Percentiles rank a stretch among this genome's conserved stretches.
Evolutionary conservation across 2,113 vertebrate species (phyloP).

Genomic region (Aphyosemion australe): DNA sequence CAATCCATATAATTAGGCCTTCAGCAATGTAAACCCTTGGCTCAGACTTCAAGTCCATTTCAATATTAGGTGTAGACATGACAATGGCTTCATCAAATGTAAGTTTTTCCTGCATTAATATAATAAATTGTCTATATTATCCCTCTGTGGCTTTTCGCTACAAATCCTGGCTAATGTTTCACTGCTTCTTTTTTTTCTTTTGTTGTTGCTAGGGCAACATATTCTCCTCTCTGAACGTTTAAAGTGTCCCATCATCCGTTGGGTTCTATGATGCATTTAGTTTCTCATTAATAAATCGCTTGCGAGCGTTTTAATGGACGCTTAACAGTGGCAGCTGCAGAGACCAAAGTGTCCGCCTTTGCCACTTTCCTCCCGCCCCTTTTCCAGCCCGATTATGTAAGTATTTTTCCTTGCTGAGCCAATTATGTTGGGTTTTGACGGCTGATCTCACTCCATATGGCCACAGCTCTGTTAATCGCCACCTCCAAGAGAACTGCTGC

Average conservation of each 20-base stretch:
- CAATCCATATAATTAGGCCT: constrained; percentile 82
- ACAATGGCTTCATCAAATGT: constrained; percentile 73
- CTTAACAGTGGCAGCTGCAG: constrained; percentile 41
- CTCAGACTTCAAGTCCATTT: constrained; percentile 75
- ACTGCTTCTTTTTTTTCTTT: constrained; percentile 1
- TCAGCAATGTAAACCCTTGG: constrained; percentile 78
- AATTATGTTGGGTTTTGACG: constrained; percentile 65
- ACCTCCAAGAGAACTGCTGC: constrained; percentile 65
- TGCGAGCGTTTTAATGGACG: constrained; percentile 49
- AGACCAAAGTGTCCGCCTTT: constrained; percentile 44
- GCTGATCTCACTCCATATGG: constrained; percentile 72
- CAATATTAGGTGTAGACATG: constrained; percentile 70
- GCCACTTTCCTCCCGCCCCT: constrained; percentile 12
- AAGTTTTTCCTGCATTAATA: constrained; percentile 58
- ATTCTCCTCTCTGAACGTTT: constrained; percentile 11
- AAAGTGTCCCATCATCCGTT: constrained; percentile 31
- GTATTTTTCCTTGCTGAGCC: constrained; percentile 48
- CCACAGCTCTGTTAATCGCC: constrained; percentile 67
- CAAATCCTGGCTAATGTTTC: constrained; percentile 39
- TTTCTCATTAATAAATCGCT: constrained; percentile 53
- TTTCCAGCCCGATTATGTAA: constrained; percentile 34
- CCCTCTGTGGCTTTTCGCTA: constrained; percentile 26
- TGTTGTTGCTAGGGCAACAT: constrained; percentile 13
- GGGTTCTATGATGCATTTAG: constrained; percentile 53
- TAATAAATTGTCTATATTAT: constrained; percentile 42